Evolutionary conservation across 2,113 vertebrate species (phyloP), one percentile per base, ranked within the genome.

Genomic region (Sialia sialis): DNA sequence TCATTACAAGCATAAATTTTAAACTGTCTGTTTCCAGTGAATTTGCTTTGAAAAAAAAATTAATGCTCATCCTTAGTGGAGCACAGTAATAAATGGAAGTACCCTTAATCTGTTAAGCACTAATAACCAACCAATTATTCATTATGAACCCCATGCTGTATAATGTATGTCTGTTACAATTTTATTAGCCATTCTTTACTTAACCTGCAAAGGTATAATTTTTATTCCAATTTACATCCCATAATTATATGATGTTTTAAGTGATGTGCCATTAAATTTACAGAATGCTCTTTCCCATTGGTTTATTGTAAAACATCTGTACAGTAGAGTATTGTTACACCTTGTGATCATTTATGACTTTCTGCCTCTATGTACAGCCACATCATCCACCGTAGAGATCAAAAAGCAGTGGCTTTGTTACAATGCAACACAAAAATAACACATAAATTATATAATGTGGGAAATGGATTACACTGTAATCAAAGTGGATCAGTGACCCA

Each of bases 1-100:
- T 98, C 98, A 98, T 98, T 98, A 97, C 96, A 95, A 97, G 96
- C 97, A 98, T 98, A 98, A 98, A 98, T 98, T 98, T 97, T 96
- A 97, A 97, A 97, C 96, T 98, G 97, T 96, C 97, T 98, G 89
- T 98, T 98, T 98, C 97, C 97, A 96, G 97, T 97, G 97, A 98
- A 98, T 98, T 98, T 98, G 95, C 97, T 97, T 97, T 97, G 96
- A 95, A 96, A 97, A 97, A 97, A 98, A 97, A 98, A 98, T 97
- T 96, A 98, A 98, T 87, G 96, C 77, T 97, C 87, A 96, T 97
- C 97, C 96, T 96, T 97, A 96, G 96, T 51, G 48, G 89, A 97
- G 93, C 97, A 92, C 67, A 51, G 97, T 98, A 98, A 98, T 98
- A 98, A 98, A 98, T 98, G 97, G 96, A 97, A 97, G 97, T 94